Conservation (phyloP, 2,113 vertebrate species). For the Indicator maculatus region DNA sequence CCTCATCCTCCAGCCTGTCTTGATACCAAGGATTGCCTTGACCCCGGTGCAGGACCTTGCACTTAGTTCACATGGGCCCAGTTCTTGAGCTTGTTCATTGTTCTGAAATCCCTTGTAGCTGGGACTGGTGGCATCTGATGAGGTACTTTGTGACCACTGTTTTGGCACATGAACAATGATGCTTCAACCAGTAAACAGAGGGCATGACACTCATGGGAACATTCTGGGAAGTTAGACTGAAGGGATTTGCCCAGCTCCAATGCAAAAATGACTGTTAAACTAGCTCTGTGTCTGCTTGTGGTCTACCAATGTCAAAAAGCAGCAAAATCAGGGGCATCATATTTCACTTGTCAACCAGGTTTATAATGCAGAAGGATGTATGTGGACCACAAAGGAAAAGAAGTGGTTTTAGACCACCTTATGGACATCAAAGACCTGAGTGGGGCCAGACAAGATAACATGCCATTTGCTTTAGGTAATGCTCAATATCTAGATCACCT, state of each 20-base stretch:
- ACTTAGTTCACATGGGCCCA: fast-evolving
- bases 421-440: neutral
- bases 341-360: neutral
- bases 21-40: fast-evolving
- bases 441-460: neutral
- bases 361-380: neutral
- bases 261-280: neutral
- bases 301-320: neutral
- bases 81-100: neutral
- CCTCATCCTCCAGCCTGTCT: neutral
- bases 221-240: neutral
- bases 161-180: neutral
- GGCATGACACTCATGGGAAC: neutral
- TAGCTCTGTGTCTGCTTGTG: neutral
- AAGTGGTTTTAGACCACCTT: neutral
- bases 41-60: neutral
- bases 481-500: neutral
- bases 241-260: neutral
- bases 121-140: neutral
- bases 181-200: neutral
- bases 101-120: neutral
- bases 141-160: neutral
- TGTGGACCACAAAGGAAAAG: neutral
- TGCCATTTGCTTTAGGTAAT: neutral
- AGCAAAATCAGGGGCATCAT: neutral